Evolutionary conservation across 2,888 invertebrate genomes (phyloP), one percentile per base, ranked within the genome.

Genomic region (Metellina segmentata): DNA sequence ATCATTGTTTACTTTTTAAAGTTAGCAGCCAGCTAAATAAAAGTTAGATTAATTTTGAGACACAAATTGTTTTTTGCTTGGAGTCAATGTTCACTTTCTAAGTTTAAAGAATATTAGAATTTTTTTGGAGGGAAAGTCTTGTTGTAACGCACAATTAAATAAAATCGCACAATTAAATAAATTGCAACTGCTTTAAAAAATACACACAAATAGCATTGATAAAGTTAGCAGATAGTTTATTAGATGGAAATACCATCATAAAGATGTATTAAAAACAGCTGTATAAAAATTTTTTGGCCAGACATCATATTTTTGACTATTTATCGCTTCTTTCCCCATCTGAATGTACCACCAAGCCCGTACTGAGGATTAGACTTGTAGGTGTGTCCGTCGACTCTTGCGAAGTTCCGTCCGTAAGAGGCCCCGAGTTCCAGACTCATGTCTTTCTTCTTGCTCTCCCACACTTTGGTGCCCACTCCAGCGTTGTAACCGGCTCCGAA

Each of bases 401-500:
- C 83, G 11, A 91, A 70, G 51, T 69, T 78, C n/a, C 48, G 87
- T 11, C 79, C 81, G 49, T 87, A 91, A 20, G 11, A 78, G 13
- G n/a, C 87, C 2, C 83, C 88, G 0, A 87, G 13, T 51, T 81
- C 87, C 69, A 82, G 19, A 13, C 87, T 91, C 20, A n/a, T 69
- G 9, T 81, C 71, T 19, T 69, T 81, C 11, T 79, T 79, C 79
- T 88, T 82, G 70, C 87, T 88, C 34, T 88, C 82, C 91, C 91
- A 91, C 9, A 91, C 87, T 71, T 82, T 82, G 6, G 86, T 91
- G 13, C 78, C 91, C 5, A 91, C 53, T 8, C 83, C 91, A 61
- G 82, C 91, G 16, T 88, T 71, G 20, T 75, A 83, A 1, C 53
- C 87, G 0, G 49, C 83, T 16, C 87, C 11, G 74, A 81, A 82